Conservation (phyloP, 2,888 invertebrate species). For the Glyphotaelius pellucidus region DNA sequence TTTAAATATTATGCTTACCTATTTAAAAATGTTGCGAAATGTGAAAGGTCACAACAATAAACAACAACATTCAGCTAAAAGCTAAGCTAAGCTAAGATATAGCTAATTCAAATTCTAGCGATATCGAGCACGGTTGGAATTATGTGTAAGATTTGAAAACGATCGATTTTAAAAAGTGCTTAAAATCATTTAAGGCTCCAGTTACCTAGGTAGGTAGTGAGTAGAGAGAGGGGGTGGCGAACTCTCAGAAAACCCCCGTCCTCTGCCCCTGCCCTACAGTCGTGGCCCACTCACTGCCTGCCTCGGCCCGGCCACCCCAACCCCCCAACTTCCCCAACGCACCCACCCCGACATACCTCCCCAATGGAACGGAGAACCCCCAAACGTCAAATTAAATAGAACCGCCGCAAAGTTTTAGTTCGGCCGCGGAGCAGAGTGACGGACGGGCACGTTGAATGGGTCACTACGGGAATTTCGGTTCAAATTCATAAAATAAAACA, state of each 20-base stretch:
- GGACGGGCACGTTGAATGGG: constrained; percentile 50
- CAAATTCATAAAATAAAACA: no score
- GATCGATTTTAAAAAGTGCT: background rate
- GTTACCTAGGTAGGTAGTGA: background rate
- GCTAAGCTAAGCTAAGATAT: no score
- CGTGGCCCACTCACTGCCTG: background rate
- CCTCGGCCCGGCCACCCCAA: background rate
- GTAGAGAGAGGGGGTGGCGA: background rate
- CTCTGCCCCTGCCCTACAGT: background rate
- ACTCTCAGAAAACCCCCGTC: constrained; percentile 19
- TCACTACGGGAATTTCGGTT: background rate
- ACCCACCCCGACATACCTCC: background rate
- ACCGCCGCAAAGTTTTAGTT: constrained; percentile 65
- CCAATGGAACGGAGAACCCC: constrained; percentile 46
- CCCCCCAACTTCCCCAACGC: constrained; percentile 7
- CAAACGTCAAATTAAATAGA: constrained; percentile 66
- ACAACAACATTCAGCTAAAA: background rate
- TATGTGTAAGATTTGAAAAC: background rate
- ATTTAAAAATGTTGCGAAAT: no score
- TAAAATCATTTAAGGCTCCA: constrained; percentile 28
- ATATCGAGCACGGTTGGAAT: background rate
- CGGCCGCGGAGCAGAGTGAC: constrained; percentile 59
- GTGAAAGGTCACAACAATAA: background rate
- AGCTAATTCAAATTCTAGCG: background rate
- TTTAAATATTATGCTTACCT: no score